phyloP scores from a whole-genome alignment of 2,797 vertebrate genomes.

The Falco peregrinus region DNA sequence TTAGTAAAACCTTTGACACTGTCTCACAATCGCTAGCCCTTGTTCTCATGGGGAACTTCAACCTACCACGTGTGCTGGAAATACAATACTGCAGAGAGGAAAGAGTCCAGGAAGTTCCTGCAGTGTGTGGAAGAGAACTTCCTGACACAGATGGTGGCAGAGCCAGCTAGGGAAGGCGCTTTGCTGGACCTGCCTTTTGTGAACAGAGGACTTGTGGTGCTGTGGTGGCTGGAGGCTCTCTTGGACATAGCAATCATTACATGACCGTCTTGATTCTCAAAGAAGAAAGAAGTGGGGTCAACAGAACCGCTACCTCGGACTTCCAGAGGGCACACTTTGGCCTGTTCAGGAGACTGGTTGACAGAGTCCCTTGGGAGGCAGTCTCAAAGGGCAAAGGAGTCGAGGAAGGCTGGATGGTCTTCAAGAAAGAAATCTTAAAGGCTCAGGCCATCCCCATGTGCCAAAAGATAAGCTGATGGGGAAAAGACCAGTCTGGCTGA shows the following conservation, averaged over 20 bases:
- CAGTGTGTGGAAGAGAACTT: neutral
- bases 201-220: neutral
- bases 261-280: neutral
- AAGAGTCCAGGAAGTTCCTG: neutral
- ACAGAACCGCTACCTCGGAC: neutral
- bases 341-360: neutral
- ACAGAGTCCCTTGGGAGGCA: neutral
- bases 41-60: no score
- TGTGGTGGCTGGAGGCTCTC: neutral
- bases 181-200: neutral
- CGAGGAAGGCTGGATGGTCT: neutral
- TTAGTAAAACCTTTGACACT: no score
- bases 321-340: neutral
- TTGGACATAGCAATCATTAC: neutral
- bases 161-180: neutral
- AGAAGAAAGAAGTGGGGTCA: neutral
- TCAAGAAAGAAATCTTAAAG: neutral
- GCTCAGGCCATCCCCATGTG: neutral
- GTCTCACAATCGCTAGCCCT: no score
- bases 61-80: neutral
- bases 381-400: neutral
- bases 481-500: neutral
- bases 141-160: neutral
- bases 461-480: neutral
- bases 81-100: neutral